Evolutionary conservation across 2,113 vertebrate species (phyloP).

Genomic region (Stigmatopora nigra): DNA sequence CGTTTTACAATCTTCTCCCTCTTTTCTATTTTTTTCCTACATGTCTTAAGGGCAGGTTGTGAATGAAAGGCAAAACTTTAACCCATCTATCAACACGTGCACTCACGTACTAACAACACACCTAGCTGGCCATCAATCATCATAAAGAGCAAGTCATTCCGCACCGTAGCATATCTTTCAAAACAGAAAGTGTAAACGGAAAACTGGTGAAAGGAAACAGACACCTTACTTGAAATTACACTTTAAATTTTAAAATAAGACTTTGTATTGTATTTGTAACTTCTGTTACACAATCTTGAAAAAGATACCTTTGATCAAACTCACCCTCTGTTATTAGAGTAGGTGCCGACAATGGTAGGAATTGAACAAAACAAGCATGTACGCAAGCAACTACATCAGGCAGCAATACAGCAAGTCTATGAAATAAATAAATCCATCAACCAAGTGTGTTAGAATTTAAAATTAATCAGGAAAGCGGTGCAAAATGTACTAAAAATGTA

Average conservation of each 20-base stretch:
- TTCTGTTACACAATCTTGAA: conserved; percentile 37
- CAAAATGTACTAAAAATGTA: not conserved
- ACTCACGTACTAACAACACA: conserved; percentile 16
- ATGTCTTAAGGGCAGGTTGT: conserved; percentile 5
- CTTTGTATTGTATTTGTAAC: conserved; percentile 36
- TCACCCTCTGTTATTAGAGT: conserved; percentile 22
- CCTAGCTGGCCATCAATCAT: conserved; percentile 18
- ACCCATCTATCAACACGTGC: conserved; percentile 19
- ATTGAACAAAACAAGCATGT: not conserved
- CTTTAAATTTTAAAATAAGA: conserved; percentile 23
- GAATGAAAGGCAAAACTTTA: conserved; percentile 33
- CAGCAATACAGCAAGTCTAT: not conserved
- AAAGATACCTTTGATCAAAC: conserved; percentile 41
- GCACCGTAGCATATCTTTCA: conserved; percentile 13
- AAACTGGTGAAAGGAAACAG: conserved; percentile 27
- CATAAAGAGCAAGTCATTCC: conserved; percentile 28
- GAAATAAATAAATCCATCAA: not conserved
- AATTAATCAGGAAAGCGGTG: not conserved
- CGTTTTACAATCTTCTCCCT: not conserved
- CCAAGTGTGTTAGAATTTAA: not conserved
- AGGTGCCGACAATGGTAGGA: conserved; percentile 15
- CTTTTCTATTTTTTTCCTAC: not conserved
- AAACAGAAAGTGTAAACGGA: conserved; percentile 19
- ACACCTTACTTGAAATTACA: conserved; percentile 12
- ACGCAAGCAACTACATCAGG: conserved; percentile 3